A percentile compares a stretch with the other conserved stretches of the same genome.
phyloP scores from a whole-genome alignment of 1,140 invertebrate species.

The Aphelenchoides fujianensis region DNA sequence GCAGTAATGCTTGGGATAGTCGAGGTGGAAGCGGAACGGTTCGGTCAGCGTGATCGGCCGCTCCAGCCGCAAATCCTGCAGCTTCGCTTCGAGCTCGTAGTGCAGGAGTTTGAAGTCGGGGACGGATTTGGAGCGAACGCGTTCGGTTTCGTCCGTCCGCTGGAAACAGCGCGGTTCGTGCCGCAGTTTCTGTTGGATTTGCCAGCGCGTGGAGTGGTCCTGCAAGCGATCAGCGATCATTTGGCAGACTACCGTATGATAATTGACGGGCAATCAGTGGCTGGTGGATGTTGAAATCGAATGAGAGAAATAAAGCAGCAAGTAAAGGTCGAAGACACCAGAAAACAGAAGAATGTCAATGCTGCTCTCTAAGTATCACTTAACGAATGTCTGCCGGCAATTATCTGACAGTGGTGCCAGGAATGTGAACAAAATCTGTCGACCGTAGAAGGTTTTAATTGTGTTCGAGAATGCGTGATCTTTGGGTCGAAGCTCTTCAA shows the following conservation, averaged over 20 bases:
- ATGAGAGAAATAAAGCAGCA: too few relatives aligned
- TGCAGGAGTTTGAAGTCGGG: constrained; percentile 15
- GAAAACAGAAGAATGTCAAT: not conserved
- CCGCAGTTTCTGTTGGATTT: constrained; percentile 18
- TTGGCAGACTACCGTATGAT: too few relatives aligned
- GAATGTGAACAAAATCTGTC: too few relatives aligned
- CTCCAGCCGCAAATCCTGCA: not conserved
- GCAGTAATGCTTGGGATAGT: constrained; percentile 18
- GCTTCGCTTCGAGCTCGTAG: constrained; percentile 14
- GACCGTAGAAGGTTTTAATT: too few relatives aligned
- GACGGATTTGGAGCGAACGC: constrained; percentile 14
- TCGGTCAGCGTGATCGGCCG: constrained; percentile 13
- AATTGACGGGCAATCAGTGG: too few relatives aligned
- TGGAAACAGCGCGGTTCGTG: constrained; percentile 6
- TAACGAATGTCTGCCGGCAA: too few relatives aligned
- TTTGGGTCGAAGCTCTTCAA: too few relatives aligned
- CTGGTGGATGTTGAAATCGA: too few relatives aligned
- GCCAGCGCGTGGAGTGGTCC: constrained; percentile 18
- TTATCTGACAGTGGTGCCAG: too few relatives aligned
- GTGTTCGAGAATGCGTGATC: too few relatives aligned
- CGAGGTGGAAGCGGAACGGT: constrained; percentile 14
- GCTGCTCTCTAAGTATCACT: too few relatives aligned
- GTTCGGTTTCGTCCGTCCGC: not conserved
- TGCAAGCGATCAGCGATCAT: too few relatives aligned
- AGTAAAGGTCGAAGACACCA: constrained; percentile 2